Conservation (phyloP, 2,113 vertebrate genomes). For the Ramphastos sulfuratus region DNA sequence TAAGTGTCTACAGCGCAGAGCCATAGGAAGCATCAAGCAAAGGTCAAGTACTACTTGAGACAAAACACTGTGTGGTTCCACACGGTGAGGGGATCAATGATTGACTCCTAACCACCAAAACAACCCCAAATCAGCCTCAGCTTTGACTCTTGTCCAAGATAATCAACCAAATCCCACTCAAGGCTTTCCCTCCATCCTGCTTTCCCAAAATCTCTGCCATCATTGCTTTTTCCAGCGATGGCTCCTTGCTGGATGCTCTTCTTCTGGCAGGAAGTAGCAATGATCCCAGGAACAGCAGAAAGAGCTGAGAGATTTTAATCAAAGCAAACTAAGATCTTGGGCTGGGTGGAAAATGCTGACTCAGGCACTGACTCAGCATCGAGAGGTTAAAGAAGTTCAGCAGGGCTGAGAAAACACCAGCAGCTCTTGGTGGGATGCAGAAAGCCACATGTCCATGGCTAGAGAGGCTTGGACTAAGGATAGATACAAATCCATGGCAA, state of each 20-base stretch:
- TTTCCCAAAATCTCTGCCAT: not conserved
- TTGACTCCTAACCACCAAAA: too few species aligned
- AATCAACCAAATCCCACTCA: not conserved
- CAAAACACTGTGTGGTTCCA: not conserved
- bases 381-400: conserved; percentile 25
- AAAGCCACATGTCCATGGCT: not conserved
- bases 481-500: not conserved
- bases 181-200: not conserved
- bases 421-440: not conserved
- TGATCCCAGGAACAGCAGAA: not conserved
- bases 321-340: not conserved
- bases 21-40: not conserved
- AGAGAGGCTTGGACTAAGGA: not conserved
- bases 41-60: not conserved
- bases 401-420: not conserved
- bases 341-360: not conserved
- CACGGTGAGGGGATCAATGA: accelerated
- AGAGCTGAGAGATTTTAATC: conserved; percentile 15
- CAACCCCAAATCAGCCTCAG: not conserved
- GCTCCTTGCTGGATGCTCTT: not conserved
- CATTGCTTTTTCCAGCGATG: not conserved
- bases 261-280: not conserved
- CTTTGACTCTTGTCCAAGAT: not conserved
- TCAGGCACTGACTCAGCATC: not conserved
- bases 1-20: not conserved